phyloP scores from a whole-genome alignment of 2,797 vertebrate genomes.

The Dicrostonyx torquatus region DNA sequence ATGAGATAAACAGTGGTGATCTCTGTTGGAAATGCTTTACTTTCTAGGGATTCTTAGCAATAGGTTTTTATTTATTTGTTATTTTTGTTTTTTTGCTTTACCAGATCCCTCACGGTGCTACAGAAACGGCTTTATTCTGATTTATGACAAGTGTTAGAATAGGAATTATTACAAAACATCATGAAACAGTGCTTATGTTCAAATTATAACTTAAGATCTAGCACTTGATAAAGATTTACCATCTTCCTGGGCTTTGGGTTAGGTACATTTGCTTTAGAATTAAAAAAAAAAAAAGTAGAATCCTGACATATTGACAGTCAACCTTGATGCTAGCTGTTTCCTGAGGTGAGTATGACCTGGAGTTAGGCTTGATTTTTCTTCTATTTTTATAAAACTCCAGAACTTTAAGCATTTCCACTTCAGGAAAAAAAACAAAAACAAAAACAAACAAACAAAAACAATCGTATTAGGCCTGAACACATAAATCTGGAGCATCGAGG shows the following conservation, averaged over 20 bases:
- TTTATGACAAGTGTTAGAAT: slow-evolving; percentile 32
- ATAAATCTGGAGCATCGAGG: slow-evolving; percentile 56
- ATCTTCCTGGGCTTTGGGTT: slow-evolving; percentile 41
- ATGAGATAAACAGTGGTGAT: background rate
- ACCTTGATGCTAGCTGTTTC: background rate
- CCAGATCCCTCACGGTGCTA: background rate
- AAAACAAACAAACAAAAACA: too few species aligned
- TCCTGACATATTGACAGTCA: background rate
- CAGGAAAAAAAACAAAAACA: background rate
- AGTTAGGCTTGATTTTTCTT: slow-evolving; percentile 1
- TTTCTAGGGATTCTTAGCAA: background rate
- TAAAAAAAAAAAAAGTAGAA: background rate
- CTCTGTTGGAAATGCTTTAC: background rate
- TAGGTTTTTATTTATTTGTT: background rate
- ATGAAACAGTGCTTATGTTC: slow-evolving; percentile 20
- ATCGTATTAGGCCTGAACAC: background rate
- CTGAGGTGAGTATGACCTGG: background rate
- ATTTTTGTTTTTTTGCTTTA: background rate
- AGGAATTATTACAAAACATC: slow-evolving; percentile 29
- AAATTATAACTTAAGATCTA: slow-evolving; percentile 39
- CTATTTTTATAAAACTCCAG: slow-evolving; percentile 32
- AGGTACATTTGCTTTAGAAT: slow-evolving; percentile 5
- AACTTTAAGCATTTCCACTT: slow-evolving; percentile 30
- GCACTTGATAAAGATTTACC: slow-evolving; percentile 12
- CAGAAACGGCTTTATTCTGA: slow-evolving; percentile 53